A percentile compares a stretch with the other conserved stretches of the same genome.
Conservation (phyloP, 2,888 invertebrate genomes). For the Drosophila monieri region DNA sequence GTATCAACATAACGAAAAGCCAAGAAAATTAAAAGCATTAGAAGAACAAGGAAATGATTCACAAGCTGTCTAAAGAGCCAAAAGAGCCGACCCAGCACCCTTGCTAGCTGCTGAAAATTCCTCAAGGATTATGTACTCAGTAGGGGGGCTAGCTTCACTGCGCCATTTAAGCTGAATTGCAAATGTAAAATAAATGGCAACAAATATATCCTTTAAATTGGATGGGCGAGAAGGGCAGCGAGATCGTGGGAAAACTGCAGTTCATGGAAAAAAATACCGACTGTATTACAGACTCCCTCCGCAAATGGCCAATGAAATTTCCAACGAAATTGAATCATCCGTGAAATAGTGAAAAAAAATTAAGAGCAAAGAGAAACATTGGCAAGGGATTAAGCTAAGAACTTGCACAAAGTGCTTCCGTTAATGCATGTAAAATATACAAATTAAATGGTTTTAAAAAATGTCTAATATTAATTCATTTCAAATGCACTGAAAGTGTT, state of each 20-base stretch:
- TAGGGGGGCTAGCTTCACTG: not conserved
- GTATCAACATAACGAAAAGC: slow-evolving; percentile 29
- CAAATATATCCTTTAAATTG: not conserved
- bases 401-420: not conserved
- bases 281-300: not conserved
- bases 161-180: slow-evolving; percentile 3
- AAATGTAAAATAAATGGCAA: not conserved
- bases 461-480: no score
- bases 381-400: not conserved
- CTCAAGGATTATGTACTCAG: slow-evolving; percentile 3
- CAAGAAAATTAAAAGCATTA: slow-evolving; percentile 8
- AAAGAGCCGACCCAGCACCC: slow-evolving; percentile 1
- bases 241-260: not conserved
- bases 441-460: no score
- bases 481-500: no score
- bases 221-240: not conserved
- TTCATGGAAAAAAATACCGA: not conserved
- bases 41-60: not conserved
- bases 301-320: not conserved
- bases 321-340: slow-evolving; percentile 2
- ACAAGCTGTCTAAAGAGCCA: not conserved
- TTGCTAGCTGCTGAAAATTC: not conserved
- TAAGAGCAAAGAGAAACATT: no score
- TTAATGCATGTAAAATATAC: not conserved
- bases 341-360: not conserved